Evolutionary conservation across 2,113 vertebrate genomes (phyloP), one percentile per base, ranked within the genome.

Genomic region (Asarcornis scutulata): DNA sequence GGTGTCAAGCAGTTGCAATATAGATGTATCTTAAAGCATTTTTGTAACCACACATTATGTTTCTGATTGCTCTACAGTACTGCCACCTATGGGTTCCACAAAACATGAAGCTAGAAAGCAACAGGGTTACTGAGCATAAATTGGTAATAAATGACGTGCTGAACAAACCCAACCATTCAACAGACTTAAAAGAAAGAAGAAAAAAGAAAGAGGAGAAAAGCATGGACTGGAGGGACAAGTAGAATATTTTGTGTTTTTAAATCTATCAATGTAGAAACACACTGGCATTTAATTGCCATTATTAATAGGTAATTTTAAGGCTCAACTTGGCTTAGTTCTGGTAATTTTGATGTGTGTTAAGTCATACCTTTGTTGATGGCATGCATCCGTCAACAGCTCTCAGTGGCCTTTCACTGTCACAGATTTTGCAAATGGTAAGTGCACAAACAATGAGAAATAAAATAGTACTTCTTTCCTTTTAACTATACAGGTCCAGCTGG

Each of bases 381-480:
- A 38, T 8, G 15, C 2, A 0, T 58, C 10, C 27, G 22, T 48
- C 67, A 69, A 36, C 67, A 46, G 75, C n/a, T 53, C 38, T 64
- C 40, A 50, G 58, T 31, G 59, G 23, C n/a, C 29, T 59, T 52
- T 73, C n/a, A 48, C 34, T 42, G 52, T 10, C 26, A 13, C 10
- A 52, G 31, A 66, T 36, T 32, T 34, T 34, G 31, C 29, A 59
- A 52, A 17, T 31, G 16, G 23, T 42, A 81, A 73, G 5, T 34
- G 31, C 36, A 22, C 34, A 50, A 73, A 55, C 38, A 62, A 7
- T 18, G 20, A 63, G n/a, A 40, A 58, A 25, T 6, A 56, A 17
- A 56, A 52, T 13, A 56, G 50, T 0, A 0, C n/a, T 63, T 1
- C 1, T 29, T 73, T n/a, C n/a, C 34, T 34, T 64, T 48, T 58